A percentile compares a stretch with the other conserved stretches of the same genome.
Evolutionary conservation across 2,888 invertebrate genomes (phyloP).

Genomic region (Caenorhabditis sinica): DNA sequence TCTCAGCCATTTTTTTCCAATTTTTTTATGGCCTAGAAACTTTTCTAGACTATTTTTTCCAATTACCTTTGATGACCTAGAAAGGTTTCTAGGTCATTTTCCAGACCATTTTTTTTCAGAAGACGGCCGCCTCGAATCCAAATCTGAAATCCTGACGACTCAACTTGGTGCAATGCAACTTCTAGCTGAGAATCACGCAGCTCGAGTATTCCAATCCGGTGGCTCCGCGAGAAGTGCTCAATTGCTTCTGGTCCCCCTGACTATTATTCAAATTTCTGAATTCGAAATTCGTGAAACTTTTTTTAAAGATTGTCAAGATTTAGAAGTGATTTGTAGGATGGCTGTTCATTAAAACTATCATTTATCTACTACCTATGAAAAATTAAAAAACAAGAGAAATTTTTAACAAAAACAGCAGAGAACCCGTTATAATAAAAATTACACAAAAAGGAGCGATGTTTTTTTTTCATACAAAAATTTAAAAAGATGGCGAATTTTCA

Average conservation of each 20-base stretch:
- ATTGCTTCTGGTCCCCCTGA: slow-evolving; percentile 37
- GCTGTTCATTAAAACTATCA: slow-evolving; percentile 44
- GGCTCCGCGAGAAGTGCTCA: slow-evolving; percentile 32
- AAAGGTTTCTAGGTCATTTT: neutral
- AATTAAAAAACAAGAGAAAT: slow-evolving; percentile 2
- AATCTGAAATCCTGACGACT: slow-evolving; percentile 28
- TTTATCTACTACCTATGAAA: slow-evolving; percentile 18
- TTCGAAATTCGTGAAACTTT: slow-evolving; percentile 48
- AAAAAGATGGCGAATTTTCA: slow-evolving; percentile 9
- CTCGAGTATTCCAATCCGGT: slow-evolving; percentile 19
- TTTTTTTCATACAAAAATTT: neutral
- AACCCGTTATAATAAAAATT: slow-evolving; percentile 24
- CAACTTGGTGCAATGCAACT: slow-evolving; percentile 56
- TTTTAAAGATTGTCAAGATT: slow-evolving; percentile 12
- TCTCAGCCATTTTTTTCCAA: too few species aligned
- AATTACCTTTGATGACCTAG: neutral
- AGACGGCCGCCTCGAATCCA: slow-evolving; percentile 57
- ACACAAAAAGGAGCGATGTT: neutral
- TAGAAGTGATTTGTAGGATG: slow-evolving; percentile 46
- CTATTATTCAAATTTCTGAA: slow-evolving; percentile 48
- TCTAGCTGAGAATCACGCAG: slow-evolving; percentile 48
- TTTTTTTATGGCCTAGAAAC: too few species aligned
- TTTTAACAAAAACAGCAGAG: neutral
- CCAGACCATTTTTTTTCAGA: slow-evolving; percentile 33
- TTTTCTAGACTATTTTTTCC: too few species aligned